Base-by-base conservation (phyloP, 2,888 invertebrate genomes). In the Mayetiola destructor region DNA sequence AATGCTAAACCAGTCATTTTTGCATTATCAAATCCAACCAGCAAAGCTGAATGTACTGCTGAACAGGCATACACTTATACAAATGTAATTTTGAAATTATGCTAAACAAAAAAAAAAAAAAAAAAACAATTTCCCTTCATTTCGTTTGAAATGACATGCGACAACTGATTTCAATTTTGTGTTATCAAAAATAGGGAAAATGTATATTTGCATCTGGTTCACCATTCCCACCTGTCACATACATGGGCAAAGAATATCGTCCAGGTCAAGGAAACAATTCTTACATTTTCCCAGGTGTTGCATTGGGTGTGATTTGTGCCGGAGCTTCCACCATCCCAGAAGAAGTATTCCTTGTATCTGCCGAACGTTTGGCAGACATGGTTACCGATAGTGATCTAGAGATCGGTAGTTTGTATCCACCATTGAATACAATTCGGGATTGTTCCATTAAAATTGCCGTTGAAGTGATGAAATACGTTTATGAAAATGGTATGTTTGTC, bases 41-140 rank as follows among this genome's bases (percentile, higher is more conserved):
- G 83, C 72, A 95, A 95, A 76, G 94, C 99, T 0, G 99, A 99
- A 74, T 99, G 99, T 69, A 97, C 99, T n/a, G 99, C 99, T n/a
- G 91, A 94, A 71, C 81, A 92, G 65, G 97, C 96, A 3, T 99
- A 96, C 73, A 79, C 72, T 39, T 73, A 84, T 66, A 94, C 96
- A 0, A 81, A 90, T 61, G 92, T 90, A 67, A 72, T 75, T 16
- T 18, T 29, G n/a, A 3, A 20, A 6, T 54, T 32, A 14, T 16
- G 29, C 3, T 54, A 16, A 14, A 42, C 8, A 6, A 12, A 42
- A 42, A n/a, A 42, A 18, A 18, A 18, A 42, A 21, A 6, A n/a
- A 8, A 35, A 54, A 16, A 36, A 36, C n/a, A 52, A 32, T 32
- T 32, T 57, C 57, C 57, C 54, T 16, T 56, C 52, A 57, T 40